These are phyloP conservation scores for Pteronura brasiliensis DNA, from an alignment of 2,113 vertebrate species.

Conservation along the genomic window DNA sequence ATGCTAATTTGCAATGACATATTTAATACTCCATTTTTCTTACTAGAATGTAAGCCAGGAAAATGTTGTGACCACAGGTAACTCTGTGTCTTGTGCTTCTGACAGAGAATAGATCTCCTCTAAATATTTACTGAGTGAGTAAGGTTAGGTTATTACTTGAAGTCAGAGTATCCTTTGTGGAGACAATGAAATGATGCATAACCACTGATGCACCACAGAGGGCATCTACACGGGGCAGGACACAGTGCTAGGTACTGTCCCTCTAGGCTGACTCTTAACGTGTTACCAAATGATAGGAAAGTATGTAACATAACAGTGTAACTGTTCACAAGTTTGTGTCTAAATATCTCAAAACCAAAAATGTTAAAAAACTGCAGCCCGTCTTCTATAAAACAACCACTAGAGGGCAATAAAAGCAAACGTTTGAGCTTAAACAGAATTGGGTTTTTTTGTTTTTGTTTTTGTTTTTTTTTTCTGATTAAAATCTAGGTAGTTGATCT, in stretches of 20 bases:
- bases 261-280: not conserved
- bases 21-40: not conserved
- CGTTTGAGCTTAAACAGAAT: not conserved
- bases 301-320: not conserved
- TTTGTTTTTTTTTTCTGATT: not conserved
- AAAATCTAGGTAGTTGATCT: conserved; percentile 43
- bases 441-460: too few relatives aligned
- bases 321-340: not conserved
- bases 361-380: not conserved
- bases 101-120: not conserved
- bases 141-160: not conserved
- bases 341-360: not conserved
- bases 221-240: not conserved
- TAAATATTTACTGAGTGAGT: not conserved
- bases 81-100: not conserved
- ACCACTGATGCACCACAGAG: not conserved
- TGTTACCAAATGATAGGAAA: not conserved
- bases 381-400: not conserved
- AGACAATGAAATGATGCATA: not conserved
- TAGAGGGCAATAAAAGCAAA: conserved; percentile 63
- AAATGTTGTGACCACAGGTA: not conserved
- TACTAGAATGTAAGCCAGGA: not conserved
- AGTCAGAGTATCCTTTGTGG: not conserved
- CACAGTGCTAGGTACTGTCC: too few relatives aligned
- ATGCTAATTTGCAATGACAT: not conserved